A percentile compares a stretch with the other conserved stretches of the same genome.
Conservation (phyloP, 2,888 invertebrate genomes). For the Xestobium rufovillosum region DNA sequence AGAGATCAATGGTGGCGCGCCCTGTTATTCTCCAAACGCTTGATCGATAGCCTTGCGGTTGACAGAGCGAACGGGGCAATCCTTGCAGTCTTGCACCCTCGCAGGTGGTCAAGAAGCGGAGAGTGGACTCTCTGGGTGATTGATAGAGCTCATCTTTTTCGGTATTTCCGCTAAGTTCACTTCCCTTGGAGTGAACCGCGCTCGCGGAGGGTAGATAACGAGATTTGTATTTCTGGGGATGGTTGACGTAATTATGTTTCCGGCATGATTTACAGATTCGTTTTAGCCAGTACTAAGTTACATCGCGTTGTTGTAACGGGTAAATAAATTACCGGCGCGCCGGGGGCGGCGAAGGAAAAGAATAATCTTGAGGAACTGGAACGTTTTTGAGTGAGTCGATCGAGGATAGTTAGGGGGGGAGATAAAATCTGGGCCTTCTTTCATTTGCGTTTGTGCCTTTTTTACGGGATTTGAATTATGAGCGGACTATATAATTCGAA, state of each 20-base stretch:
- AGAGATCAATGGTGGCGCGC: slow-evolving; percentile 6
- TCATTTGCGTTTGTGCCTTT: too few relatives aligned
- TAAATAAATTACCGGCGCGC: too few relatives aligned
- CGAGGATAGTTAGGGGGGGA: too few relatives aligned
- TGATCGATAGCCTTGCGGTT: slow-evolving; percentile 26
- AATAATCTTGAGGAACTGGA: too few relatives aligned
- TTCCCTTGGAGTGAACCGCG: not conserved
- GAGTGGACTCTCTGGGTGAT: slow-evolving; percentile 21
- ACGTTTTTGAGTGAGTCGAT: too few relatives aligned
- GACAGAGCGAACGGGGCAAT: slow-evolving; percentile 21
- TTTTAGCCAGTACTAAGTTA: slow-evolving; percentile 13
- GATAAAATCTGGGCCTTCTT: too few relatives aligned
- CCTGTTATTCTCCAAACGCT: slow-evolving; percentile 6
- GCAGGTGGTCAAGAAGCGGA: slow-evolving; percentile 25
- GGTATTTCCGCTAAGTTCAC: not conserved
- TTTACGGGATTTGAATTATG: too few relatives aligned
- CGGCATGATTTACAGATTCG: slow-evolving; percentile 33
- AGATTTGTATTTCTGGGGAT: slow-evolving; percentile 32
- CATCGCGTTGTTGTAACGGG: too few relatives aligned
- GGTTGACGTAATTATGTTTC: slow-evolving; percentile 31
- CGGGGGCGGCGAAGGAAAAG: too few relatives aligned
- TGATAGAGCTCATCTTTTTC: slow-evolving; percentile 21
- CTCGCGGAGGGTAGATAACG: slow-evolving; percentile 27
- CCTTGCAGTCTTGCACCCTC: slow-evolving; percentile 10
- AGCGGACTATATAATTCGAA: too few relatives aligned